Percentiles rank a stretch among this genome's conserved stretches.
Conservation (phyloP, 2,113 vertebrate species). For the Pseudorectes ferrugineus region DNA sequence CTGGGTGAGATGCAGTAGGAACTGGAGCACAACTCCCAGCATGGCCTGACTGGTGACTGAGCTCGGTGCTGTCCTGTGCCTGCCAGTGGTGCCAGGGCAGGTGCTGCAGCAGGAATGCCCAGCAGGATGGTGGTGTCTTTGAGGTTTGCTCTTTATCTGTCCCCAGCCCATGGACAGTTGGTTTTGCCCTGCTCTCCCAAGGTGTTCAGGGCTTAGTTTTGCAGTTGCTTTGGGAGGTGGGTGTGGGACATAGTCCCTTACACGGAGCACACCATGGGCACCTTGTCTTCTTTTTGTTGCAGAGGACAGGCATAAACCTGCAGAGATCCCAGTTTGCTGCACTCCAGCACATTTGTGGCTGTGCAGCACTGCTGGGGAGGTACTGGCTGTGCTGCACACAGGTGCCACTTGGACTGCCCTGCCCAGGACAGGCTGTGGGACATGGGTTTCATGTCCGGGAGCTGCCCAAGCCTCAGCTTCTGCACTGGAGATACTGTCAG, state of each 20-base stretch:
- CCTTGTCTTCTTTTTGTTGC: not conserved
- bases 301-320: not conserved
- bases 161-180: not conserved
- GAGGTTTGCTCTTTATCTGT: not conserved
- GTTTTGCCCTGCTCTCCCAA: not conserved
- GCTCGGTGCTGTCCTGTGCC: not conserved
- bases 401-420: not conserved
- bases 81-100: not conserved
- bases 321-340: not conserved
- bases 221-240: not conserved
- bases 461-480: not conserved
- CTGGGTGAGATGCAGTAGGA: not conserved
- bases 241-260: not conserved
- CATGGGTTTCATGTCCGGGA: not conserved
- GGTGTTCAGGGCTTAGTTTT: not conserved
- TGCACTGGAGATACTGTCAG: not conserved
- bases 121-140: not conserved
- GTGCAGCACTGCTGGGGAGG: not conserved
- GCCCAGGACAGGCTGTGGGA: not conserved
- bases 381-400: not conserved
- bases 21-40: not conserved
- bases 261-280: not conserved
- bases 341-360: not conserved
- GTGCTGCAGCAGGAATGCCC: not conserved
- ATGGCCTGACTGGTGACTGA: rapidly evolving